Base-by-base conservation (phyloP, 2,113 vertebrate species). In the Isurus oxyrinchus region DNA sequence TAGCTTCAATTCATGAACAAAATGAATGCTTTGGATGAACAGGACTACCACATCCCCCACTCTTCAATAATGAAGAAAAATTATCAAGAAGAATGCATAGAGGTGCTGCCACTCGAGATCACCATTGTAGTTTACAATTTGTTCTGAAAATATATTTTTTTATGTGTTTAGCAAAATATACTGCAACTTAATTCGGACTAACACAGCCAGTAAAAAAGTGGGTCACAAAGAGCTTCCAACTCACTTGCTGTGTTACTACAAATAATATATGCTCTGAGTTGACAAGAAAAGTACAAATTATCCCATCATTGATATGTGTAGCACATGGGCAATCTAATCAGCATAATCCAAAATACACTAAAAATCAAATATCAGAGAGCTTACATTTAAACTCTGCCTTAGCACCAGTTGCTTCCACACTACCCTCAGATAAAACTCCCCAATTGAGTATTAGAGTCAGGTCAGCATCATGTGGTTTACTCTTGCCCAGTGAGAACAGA, bases 401-500 rank as follows among this genome's bases (percentile, higher is more conserved):
- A 44, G 40, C 61, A 59, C 13, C 55, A 91, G 55, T 59, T 59
- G 88, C 35, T 91, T 91, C 55, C 23, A n/a, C 57, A n/a, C 11
- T 91, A 91, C 35, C 88, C 81, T 49, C 53, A 91, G 55, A n/a
- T n/a, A 35, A 35, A 59, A 25, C 27, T 91, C 27, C 55, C 88
- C 88, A 91, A 59, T 59, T 91, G 55, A 91, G 57, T 14, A 27
- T 59, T 27, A 59, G 53, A 35, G 14, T 91, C 55, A 61, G 88
- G 27, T 59, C 88, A 91, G 53, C 88, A 35, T 91, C 27, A n/a
- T n/a, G 11, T 35, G 57, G 88, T 91, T 49, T 91, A 91, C 55
- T 91, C 55, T 91, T 91, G 88, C 88, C 88, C 88, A 91, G 55
- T 91, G 31, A 91, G 88, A 91, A 91, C 88, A 91, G 88, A 59